Conservation (phyloP, 2,113 vertebrate species). For the Protobothrops flavoviridis region DNA sequence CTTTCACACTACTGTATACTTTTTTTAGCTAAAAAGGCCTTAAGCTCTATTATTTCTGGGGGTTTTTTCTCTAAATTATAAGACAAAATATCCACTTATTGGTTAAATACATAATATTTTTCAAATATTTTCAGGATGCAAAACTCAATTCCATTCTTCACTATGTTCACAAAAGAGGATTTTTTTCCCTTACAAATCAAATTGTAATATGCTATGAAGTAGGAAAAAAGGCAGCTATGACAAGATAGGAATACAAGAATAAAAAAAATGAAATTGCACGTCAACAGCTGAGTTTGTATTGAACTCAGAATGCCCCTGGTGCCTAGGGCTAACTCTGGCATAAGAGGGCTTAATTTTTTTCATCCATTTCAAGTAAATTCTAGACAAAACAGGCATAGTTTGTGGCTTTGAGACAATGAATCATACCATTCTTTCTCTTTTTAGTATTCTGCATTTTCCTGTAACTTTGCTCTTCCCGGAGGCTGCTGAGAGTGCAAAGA, state of each 20-base stretch:
- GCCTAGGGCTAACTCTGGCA: conserved; percentile 10
- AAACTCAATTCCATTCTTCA: not conserved
- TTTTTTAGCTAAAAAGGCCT: not conserved
- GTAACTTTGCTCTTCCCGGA: conserved; percentile 37
- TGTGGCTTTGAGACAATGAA: not conserved
- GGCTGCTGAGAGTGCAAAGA: conserved; percentile 45
- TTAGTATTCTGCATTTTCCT: conserved; percentile 1
- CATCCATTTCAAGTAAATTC: not conserved
- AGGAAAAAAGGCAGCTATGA: not conserved
- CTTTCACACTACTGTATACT: not conserved
- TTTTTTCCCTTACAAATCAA: not conserved
- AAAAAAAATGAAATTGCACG: not conserved
- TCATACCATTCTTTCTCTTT: not conserved
- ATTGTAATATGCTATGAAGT: not conserved
- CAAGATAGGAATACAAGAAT: not conserved
- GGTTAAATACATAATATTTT: not conserved
- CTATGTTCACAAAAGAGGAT: not conserved
- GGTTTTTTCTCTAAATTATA: not conserved
- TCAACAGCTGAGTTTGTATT: not conserved
- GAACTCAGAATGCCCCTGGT: not conserved
- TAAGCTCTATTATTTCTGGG: not conserved
- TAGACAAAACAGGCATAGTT: not conserved
- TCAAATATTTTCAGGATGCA: not conserved
- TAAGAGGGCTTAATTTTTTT: not conserved
- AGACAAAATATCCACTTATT: not conserved